These are phyloP conservation scores for Loriculus beryllinus DNA, from an alignment of 2,797 vertebrate genomes.

Conservation along the genomic window DNA sequence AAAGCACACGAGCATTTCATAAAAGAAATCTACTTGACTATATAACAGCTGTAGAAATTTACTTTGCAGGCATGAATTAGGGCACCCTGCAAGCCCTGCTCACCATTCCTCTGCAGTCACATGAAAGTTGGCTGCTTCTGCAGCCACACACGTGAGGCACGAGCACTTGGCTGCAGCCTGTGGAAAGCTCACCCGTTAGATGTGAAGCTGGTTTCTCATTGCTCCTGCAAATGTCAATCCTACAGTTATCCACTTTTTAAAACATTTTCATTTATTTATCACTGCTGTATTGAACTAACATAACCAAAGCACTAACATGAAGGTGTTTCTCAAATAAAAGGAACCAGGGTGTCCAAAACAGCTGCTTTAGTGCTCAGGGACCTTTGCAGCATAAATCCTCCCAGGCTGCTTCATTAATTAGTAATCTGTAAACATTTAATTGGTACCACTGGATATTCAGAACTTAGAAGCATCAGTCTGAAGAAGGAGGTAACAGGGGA, in stretches of 20 bases:
- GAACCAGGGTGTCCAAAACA: not conserved
- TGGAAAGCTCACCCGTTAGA: not conserved
- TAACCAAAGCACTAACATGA: not conserved
- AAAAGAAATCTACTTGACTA: not conserved
- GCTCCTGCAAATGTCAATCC: not conserved
- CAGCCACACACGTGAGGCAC: not conserved
- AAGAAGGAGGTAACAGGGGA: not conserved
- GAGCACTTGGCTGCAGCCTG: not conserved
- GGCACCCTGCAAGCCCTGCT: not conserved
- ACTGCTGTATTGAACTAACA: not conserved
- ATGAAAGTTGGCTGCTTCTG: not conserved
- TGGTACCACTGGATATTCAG: conserved; percentile 24
- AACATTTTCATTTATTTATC: conserved; percentile 5
- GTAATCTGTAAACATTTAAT: conserved; percentile 40
- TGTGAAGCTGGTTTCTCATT: not conserved
- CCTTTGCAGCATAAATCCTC: conserved; percentile 1
- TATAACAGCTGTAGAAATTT: not conserved
- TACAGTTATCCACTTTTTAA: not conserved
- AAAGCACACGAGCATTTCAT: not conserved
- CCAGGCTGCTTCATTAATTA: conserved; percentile 30
- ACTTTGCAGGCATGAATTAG: not conserved
- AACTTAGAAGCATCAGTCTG: not conserved
- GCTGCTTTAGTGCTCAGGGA: not conserved
- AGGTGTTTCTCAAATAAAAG: not conserved
- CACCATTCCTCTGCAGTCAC: not conserved